Evolutionary conservation across 2,888 invertebrate species (phyloP).

Genomic region (Melanargia galathea): DNA sequence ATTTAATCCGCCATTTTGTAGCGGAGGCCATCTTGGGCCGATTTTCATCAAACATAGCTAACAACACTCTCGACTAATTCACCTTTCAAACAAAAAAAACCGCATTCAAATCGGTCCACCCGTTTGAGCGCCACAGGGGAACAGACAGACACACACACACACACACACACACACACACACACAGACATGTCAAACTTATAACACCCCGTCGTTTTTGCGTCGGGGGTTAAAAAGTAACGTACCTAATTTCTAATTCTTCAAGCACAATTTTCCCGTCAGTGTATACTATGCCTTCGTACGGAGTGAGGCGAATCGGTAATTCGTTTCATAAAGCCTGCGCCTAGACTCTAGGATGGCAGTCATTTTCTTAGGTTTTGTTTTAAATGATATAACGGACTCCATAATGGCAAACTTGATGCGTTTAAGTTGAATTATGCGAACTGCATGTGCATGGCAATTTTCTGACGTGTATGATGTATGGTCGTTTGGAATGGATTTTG

Average conservation of each 20-base stretch:
- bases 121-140: too few relatives aligned
- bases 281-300: slow-evolving; percentile 5
- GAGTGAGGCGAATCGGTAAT: slow-evolving; percentile 41
- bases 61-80: too few relatives aligned
- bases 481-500: background rate
- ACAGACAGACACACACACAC: too few relatives aligned
- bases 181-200: too few relatives aligned
- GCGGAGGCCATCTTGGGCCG: too few relatives aligned
- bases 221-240: too few relatives aligned
- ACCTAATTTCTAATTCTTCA: slow-evolving; percentile 37
- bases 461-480: slow-evolving; percentile 20
- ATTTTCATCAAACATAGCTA: too few relatives aligned
- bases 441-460: slow-evolving; percentile 15
- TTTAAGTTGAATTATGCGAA: slow-evolving; percentile 2
- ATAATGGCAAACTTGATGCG: slow-evolving; percentile 21
- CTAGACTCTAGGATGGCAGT: slow-evolving; percentile 31
- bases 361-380: slow-evolving; percentile 33
- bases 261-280: slow-evolving; percentile 28
- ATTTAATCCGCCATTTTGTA: too few relatives aligned
- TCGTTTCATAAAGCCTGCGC: slow-evolving; percentile 28
- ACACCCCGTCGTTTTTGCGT: too few relatives aligned
- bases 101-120: too few relatives aligned
- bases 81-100: too few relatives aligned
- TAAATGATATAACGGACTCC: slow-evolving; percentile 30
- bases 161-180: too few relatives aligned